Conservation (phyloP, 2,888 invertebrate genomes). For the Epistrophella euchroma region DNA sequence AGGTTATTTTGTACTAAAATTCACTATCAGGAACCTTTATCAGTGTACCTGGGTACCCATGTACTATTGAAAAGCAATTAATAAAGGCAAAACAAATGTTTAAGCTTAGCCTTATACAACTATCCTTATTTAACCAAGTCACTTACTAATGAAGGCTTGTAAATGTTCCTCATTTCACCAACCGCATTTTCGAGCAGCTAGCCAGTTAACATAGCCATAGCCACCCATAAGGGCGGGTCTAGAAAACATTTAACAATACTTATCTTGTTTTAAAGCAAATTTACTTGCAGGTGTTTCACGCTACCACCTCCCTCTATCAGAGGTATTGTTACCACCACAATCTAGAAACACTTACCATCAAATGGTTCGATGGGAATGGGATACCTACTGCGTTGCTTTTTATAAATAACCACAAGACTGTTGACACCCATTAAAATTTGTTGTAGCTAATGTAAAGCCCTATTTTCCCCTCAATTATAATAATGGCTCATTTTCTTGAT, state of each 20-base stretch:
- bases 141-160: background rate
- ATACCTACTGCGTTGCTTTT: background rate
- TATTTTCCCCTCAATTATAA: constrained; percentile 13
- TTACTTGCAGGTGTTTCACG: background rate
- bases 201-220: background rate
- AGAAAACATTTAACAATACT: background rate
- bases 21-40: no score
- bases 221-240: background rate
- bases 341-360: background rate
- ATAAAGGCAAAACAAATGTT: no score
- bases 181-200: background rate
- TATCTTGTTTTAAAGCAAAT: background rate
- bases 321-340: background rate
- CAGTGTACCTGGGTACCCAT: no score
- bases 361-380: background rate
- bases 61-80: no score
- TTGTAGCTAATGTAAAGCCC: constrained; percentile 11
- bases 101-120: no score
- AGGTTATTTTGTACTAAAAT: no score
- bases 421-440: constrained; percentile 4
- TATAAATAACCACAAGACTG: constrained; percentile 11
- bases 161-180: background rate
- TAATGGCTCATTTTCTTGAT: constrained; percentile 36
- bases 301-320: background rate
- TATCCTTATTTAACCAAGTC: background rate